These are phyloP conservation scores for Candidula unifasciata DNA, from an alignment of 2,888 invertebrate genomes.

Conservation along the genomic window DNA sequence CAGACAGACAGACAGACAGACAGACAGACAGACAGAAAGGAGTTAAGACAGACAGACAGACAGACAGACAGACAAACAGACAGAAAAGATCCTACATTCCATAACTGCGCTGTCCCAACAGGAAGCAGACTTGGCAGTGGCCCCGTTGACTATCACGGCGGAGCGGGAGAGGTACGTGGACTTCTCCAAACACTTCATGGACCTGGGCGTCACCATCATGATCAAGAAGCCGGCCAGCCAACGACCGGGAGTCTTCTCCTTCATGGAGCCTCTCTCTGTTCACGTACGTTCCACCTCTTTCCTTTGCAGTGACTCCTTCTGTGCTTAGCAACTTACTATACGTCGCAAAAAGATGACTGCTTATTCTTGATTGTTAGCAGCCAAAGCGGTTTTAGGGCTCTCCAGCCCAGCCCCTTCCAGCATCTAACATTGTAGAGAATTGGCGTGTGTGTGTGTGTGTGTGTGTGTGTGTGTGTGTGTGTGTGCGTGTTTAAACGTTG, in stretches of 20 bases:
- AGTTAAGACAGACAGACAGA: not conserved
- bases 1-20: not conserved
- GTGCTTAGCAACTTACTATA: too few relatives aligned
- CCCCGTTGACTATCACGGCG: conserved; percentile 96
- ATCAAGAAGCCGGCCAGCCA: conserved; percentile 94
- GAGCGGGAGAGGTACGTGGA: conserved; percentile 96
- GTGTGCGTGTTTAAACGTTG: too few relatives aligned
- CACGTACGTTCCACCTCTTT: conserved; percentile 81
- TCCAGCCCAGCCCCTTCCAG: too few relatives aligned
- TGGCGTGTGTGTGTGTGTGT: too few relatives aligned
- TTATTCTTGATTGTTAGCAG: too few relatives aligned
- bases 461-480: too few relatives aligned
- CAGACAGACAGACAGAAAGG: not conserved
- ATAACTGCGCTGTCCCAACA: conserved; percentile 77
- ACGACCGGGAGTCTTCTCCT: conserved; percentile 95
- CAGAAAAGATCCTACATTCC: too few relatives aligned
- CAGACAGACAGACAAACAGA: not conserved
- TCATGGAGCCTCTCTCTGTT: conserved; percentile 95
- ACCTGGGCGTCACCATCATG: conserved; percentile 95
- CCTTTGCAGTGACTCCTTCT: too few relatives aligned
- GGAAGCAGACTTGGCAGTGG: conserved; percentile 97
- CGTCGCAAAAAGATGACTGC: too few relatives aligned
- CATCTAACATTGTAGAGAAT: too few relatives aligned
- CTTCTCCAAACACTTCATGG: conserved; percentile 98
- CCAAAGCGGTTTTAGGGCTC: too few relatives aligned